A percentile compares a stretch with the other conserved stretches of the same genome.
Conservation (phyloP, 2,797 vertebrate genomes). For the Sandelia bainsii region DNA sequence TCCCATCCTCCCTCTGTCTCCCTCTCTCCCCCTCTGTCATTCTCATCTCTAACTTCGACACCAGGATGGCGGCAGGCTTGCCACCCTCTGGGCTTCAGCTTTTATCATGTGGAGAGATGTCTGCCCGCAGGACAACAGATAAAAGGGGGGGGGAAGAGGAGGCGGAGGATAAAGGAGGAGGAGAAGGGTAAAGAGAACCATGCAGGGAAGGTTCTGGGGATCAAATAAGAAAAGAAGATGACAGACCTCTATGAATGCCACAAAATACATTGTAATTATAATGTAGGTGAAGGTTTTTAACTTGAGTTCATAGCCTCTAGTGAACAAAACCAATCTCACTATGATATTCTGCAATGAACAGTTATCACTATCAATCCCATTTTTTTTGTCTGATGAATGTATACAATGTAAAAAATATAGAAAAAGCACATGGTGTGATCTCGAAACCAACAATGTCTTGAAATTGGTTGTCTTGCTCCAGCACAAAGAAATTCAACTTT, state of each 20-base stretch:
- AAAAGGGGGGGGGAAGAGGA: conserved; percentile 29
- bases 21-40: background rate
- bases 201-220: conserved; percentile 13
- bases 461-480: too few species aligned
- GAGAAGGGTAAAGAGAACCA: background rate
- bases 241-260: background rate
- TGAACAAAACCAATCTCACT: background rate
- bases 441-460: too few species aligned
- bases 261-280: background rate
- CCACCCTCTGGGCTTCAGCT: conserved; percentile 42
- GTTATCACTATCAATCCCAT: too few species aligned
- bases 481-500: too few species aligned
- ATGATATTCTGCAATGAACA: background rate
- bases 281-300: conserved; percentile 5
- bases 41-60: conserved; percentile 10
- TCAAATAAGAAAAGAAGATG: conserved; percentile 12
- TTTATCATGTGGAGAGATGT: conserved; percentile 51
- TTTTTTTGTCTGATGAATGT: too few species aligned
- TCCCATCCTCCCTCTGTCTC: too few species aligned
- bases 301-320: background rate
- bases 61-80: conserved; percentile 23
- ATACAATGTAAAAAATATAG: too few species aligned
- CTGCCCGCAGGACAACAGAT: conserved; percentile 47
- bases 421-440: too few species aligned
- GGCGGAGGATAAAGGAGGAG: background rate